These are phyloP conservation scores for Lutra lutra DNA, from an alignment of 2,797 vertebrate species.

Conservation along the genomic window DNA sequence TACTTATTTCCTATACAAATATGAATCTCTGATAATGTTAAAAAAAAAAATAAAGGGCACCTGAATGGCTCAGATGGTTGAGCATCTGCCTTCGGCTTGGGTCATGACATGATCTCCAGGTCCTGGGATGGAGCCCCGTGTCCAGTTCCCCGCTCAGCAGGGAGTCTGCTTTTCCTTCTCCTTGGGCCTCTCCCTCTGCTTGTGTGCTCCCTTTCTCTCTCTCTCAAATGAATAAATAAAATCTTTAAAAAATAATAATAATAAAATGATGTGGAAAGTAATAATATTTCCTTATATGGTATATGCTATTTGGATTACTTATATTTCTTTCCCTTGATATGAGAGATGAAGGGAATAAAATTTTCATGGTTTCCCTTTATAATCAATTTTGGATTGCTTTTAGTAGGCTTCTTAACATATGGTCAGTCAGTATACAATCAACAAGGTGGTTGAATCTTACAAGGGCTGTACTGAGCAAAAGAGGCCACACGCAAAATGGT, in stretches of 20 bases:
- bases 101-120: too few relatives aligned
- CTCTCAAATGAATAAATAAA: too few relatives aligned
- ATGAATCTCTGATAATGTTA: neutral
- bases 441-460: neutral
- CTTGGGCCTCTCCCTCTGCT: too few relatives aligned
- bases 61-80: too few relatives aligned
- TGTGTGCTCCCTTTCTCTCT: too few relatives aligned
- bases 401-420: neutral
- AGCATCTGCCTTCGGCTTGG: too few relatives aligned
- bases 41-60: neutral
- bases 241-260: neutral
- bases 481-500: neutral
- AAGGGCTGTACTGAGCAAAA: neutral
- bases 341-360: neutral
- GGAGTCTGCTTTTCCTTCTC: too few relatives aligned
- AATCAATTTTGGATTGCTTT: neutral
- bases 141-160: too few relatives aligned
- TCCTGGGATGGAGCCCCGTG: too few relatives aligned
- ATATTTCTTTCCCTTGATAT: neutral
- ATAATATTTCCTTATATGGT: neutral
- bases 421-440: neutral
- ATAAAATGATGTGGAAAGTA: neutral
- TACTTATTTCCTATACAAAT: neutral
- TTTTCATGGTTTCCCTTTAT: neutral
- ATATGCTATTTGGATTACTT: neutral